Evolutionary conservation across 1,140 invertebrate genomes (phyloP), one percentile per base, ranked within the genome.

Genomic region (Cyrtorhinus lividipennis): DNA sequence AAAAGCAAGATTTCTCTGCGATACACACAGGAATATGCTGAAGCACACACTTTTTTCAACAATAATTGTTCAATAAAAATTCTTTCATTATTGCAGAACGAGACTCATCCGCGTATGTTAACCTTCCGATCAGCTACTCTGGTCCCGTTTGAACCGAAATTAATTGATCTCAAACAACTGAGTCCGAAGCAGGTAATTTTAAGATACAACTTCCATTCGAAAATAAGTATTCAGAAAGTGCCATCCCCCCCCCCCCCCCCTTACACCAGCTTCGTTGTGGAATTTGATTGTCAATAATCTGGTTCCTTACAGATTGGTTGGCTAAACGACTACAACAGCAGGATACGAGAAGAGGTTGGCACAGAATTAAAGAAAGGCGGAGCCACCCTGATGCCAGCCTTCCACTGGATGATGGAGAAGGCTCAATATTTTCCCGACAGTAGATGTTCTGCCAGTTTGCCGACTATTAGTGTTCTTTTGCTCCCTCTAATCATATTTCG

Each of bases 111-210:
- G 5, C 8, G 18, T 5, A 5, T 53, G 10, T 53, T 53, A 20
- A 53, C 13, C 0, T 66, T 68, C 58, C 48, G 63, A 2, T 5
- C 60, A 10, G 62, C 94, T 0, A 96, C 93, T 10, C 74, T 95
- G 27, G 86, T 98, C 2, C 95, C 95, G 2, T 95, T 91, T 69
- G 92, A 97, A 73, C 85, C 82, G 0, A 95, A 93, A 72, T 75
- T 99, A 61, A 89, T 98, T 62, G 83, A 95, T 66, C 73, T 80
- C 2, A 78, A 79, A 56, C 75, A 95, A 68, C 76, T 99, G 8
- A 90, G 84, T 56, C 75, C 80, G 30, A 76, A 81, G 61, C 84
- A 90, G 72, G 87, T 88, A 75, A 77, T 70, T n/a, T n/a, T n/a
- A n/a, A n/a, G n/a, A n/a, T n/a, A n/a, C n/a, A n/a, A n/a, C n/a